Base-by-base conservation (phyloP, 2,797 vertebrate genomes). In the Coregonus sp. region DNA sequence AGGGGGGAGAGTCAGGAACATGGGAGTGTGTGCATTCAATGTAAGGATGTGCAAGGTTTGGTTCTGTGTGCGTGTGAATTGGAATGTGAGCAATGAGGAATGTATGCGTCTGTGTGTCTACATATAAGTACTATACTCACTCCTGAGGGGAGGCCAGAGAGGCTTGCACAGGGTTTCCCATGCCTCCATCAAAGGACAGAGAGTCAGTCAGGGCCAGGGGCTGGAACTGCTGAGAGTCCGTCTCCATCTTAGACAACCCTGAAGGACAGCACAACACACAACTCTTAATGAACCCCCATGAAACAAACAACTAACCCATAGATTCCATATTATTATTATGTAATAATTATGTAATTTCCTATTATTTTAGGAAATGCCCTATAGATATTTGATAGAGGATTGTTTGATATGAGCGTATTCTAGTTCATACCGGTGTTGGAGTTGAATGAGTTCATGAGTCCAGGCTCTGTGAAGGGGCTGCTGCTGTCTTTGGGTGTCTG, bases 231-330 rank as follows among this genome's bases (percentile, higher is more conserved):
- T 94, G 96, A 66, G 96, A 92, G 0, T 95, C 93, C 69, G 94
- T 84, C 78, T 98, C 97, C 87, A 96, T 91, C 79, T 98, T 97
- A 14, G 94, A 87, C 69, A 96, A 86, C 80, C 95, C 97, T 98
- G 77, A n/a, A 86, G 3, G 1, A 16, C 63, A 80, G 16, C 75
- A 72, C 0, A 70, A 40, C 11, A 74, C 37, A 50, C 29, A 12
- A 1, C 1, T 52, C 12, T 47, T 54, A 35, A 73, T 20, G 25
- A 63, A 5, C 20, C 35, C n/a, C 4, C 14, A 3, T 14, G 9
- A 33, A 40, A 50, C 37, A 4, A 31, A 33, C 4, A 72, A 78
- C 71, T 20, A 12, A 15, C 37, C 50, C 33, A 71, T 3, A 31
- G 25, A 25, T 25, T 63, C 6, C 59, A 63, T 25, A 61, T 20